Base-by-base conservation (phyloP, 2,888 invertebrate genomes). In the Byasa hedistus region DNA sequence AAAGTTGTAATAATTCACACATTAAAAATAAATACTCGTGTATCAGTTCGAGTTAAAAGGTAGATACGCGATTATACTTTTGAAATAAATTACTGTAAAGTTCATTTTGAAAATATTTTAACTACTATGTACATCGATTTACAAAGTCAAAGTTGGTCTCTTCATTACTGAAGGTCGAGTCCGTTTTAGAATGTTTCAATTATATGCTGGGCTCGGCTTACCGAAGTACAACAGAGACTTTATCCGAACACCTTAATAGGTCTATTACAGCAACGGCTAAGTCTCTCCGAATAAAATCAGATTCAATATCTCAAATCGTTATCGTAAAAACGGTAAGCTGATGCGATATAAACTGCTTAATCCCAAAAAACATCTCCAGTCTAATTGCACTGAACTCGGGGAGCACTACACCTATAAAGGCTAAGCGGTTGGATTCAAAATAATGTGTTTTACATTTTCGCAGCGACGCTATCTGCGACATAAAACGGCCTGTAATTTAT, bases 401-500 rank as follows among this genome's bases (percentile, higher is more conserved):
- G 87, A 86, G 83, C 85, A 89, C 86, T 86, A 88, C 85, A 85
- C 87, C 87, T 88, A 88, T 91, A 91, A 89, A 90, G 82, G 83
- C 85, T 89, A 89, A 90, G 89, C 89, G 89, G 87, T 87, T 78
- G 89, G 91, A 91, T 91, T 89, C 85, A 86, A 86, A 91, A 90
- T 91, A 91, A 91, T 89, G 89, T 87, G 87, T 87, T 89, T 89
- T 84, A 89, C 91, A 89, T 91, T 91, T 90, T 91, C 87, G 86
- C 83, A 84, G 83, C 84, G 84, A 80, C 85, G 86, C 87, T 91
- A 91, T 91, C 89, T 85, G 84, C 87, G 87, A 89, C 91, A 90
- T 90, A 91, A 91, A 91, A 89, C 87, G 91, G 87, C 85, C 84
- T 88, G 90, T 91, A 91, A 91, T 91, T 91, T 91, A 91, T 91